Evolutionary conservation across 2,797 vertebrate genomes (phyloP), one percentile per base, ranked within the genome.

Genomic region (Siniperca undulata): DNA sequence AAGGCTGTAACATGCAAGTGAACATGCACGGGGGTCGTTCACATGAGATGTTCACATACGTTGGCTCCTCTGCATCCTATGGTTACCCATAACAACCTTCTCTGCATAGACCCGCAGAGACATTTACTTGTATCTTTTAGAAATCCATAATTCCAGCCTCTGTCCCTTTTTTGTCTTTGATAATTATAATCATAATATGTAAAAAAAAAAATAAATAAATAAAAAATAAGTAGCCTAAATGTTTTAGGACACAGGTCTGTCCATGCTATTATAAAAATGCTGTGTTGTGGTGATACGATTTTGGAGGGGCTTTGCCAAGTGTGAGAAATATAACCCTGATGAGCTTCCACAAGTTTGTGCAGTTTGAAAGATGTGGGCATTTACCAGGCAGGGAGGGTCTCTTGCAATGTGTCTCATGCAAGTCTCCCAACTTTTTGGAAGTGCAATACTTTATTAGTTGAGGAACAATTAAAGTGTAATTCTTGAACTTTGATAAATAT

Each of bases 401-500:
- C 11, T 20, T 5, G 0, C 19, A 11, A 24, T 30, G 24, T 19
- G 44, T 67, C 44, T 30, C 48, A 22, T 34, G 19, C 27, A 55
- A 65, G 5, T 11, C 14, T 62, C 46, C 46, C 20, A 13, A 52
- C 48, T 52, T 42, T 50, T 9, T 36, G 3, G 2, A 52, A 22
- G 27, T 34, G 27, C 11, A 48, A n/a, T 22, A 16, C 4, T 12
- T 53, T 50, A 17, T 38, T 12, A 60, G 7, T 34, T 27, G 11
- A 5, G 8, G 3, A 14, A 11, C 3, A 11, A 14, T 42, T 56
- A 11, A 40, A 53, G 36, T 71, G 22, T 27, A 42, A 50, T 20
- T 42, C 11, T 65, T 69, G 7, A 76, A 55, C 38, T 58, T 52
- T 81, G 83, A 75, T 82, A 22, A 80, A 78, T 80, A 76, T 71